Evolutionary conservation across 1,140 invertebrate species (phyloP), one percentile per base, ranked within the genome.

Genomic region (Cardiocondyla obscurior): DNA sequence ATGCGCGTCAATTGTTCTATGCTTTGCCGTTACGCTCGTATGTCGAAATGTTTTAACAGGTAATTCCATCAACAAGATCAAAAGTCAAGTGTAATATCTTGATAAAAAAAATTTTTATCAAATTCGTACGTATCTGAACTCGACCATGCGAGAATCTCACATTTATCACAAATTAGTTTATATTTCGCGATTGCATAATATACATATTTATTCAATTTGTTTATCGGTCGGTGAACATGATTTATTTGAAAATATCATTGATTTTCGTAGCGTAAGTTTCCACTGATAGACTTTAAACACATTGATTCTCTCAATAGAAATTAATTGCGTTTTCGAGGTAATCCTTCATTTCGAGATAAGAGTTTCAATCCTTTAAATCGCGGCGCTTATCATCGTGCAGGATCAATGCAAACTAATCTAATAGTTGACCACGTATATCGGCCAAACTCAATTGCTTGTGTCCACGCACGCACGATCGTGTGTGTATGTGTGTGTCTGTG

Each of bases 341-440:
- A 79, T 69, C 22, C 33, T 36, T 79, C 14, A 69, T 42, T 60
- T 69, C 28, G 14, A 76, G 55, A 69, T 69, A 62, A 72, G 19
- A 42, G 33, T 36, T 10, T 25, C 19, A 42, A 25, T 22, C 39
- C 28, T 62, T 42, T 1, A 42, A 42, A 44, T 73, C 49, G 4
- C 19, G 62, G 25, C 16, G 36, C 30, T 60, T 67, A 64, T 83
- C 49, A 36, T 58, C 33, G 22, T 22, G 42, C 19, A 60, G 64
- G 46, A 70, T 83, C 30, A 36, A 62, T 44, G 46, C 16, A 67
- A 70, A 77, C 46, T 83, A 83, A 85, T 83, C 67, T 76, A 44
- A 22, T 46, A 62, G 44, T 44, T 30, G 25, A 39, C 16, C 30
- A 16, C 14, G 42, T 46, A 60, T 36, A 60, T 0, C 53, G 39